Evolutionary conservation across 2,888 invertebrate species (phyloP).

Genomic region (Drosophila paramelanica): DNA sequence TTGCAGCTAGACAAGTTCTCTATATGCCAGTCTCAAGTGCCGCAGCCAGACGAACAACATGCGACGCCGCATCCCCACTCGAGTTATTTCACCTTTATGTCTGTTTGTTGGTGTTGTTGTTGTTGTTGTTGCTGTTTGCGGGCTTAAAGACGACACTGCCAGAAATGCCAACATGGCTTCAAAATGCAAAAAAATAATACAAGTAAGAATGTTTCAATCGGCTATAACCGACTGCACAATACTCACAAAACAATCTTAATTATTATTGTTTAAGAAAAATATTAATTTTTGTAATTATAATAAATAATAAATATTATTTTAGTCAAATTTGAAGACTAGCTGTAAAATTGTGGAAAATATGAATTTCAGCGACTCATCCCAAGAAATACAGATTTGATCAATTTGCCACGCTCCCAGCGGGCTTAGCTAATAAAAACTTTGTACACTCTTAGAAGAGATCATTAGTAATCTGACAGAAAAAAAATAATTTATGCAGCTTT

Average conservation of each 20-base stretch:
- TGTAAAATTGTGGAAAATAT: not conserved
- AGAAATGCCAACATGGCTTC: constrained; percentile 33
- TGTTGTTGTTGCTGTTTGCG: constrained; percentile 7
- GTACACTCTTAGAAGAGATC: too few species aligned
- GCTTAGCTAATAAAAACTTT: too few species aligned
- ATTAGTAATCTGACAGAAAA: too few species aligned
- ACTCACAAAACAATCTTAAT: not conserved
- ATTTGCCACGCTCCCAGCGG: too few species aligned
- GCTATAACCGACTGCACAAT: not conserved
- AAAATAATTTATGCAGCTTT: too few species aligned
- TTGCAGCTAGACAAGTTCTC: constrained; percentile 70
- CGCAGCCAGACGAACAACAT: constrained; percentile 68
- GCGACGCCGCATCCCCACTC: constrained; percentile 23
- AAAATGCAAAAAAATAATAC: constrained; percentile 37
- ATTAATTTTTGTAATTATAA: too few species aligned
- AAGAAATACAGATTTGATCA: too few species aligned
- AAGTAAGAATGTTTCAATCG: not conserved
- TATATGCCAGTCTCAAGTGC: constrained; percentile 77
- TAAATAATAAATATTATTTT: too few species aligned
- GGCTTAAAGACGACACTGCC: constrained; percentile 28
- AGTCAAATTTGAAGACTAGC: not conserved
- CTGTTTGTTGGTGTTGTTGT: not conserved
- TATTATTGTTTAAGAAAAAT: too few species aligned
- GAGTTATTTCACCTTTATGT: constrained; percentile 25
- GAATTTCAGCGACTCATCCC: too few species aligned